Evolutionary conservation across 1,140 invertebrate species (phyloP).

Genomic region (Artemia franciscana): DNA sequence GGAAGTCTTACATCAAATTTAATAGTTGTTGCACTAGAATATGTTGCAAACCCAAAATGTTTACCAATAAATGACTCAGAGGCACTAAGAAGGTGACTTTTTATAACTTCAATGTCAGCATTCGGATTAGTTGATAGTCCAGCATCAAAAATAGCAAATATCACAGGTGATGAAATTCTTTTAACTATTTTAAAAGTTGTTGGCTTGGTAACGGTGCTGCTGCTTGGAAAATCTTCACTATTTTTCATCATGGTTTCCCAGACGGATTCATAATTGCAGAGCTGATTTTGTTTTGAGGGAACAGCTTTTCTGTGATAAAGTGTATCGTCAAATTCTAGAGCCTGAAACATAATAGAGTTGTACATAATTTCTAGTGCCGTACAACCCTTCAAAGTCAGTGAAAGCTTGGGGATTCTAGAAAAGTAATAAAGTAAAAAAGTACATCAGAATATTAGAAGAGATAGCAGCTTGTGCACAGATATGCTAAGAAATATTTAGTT

Average conservation of each 20-base stretch:
- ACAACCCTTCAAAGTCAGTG: too few relatives aligned
- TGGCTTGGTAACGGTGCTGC: neutral
- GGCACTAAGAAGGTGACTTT: neutral
- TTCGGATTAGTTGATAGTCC: neutral
- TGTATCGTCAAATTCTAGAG: conserved; percentile 12
- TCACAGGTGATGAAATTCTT: neutral
- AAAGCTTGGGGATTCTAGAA: too few relatives aligned
- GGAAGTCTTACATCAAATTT: neutral
- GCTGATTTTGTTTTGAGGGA: conserved; percentile 15
- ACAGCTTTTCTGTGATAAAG: conserved; percentile 12
- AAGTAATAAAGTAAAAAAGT: too few relatives aligned
- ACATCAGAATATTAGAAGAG: too few relatives aligned
- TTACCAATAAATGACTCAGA: neutral
- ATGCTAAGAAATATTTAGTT: too few relatives aligned
- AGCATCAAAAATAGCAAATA: neutral
- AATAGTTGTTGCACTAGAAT: neutral
- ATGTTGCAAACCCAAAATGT: neutral
- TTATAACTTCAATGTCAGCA: neutral
- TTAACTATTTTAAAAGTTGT: neutral
- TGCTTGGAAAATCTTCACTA: neutral
- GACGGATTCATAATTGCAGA: conserved; percentile 13
- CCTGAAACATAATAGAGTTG: neutral
- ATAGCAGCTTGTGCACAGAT: too few relatives aligned
- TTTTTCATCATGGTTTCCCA: conserved; percentile 14
- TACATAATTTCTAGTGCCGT: too few relatives aligned